Conservation (phyloP, 2,113 vertebrate genomes). For the Strix aluco region DNA sequence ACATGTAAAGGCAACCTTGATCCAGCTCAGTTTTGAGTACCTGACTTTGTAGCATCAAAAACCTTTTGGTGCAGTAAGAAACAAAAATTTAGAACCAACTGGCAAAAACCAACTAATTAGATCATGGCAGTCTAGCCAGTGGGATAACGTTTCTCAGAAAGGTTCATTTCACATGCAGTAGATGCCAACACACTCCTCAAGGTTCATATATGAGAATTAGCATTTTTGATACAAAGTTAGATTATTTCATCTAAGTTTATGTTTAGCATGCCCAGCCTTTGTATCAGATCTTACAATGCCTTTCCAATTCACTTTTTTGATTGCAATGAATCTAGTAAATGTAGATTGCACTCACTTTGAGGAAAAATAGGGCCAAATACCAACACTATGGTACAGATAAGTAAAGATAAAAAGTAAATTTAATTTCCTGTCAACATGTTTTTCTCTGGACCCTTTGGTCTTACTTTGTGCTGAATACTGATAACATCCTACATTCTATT, state of each 20-base stretch:
- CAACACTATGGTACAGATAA: neutral
- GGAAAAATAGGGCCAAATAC: slow-evolving; percentile 1
- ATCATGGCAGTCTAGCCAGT: neutral
- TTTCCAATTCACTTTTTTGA: neutral
- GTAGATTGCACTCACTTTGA: neutral
- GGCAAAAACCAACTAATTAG: neutral
- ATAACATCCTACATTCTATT: slow-evolving; percentile 12
- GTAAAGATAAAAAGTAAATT: slow-evolving; percentile 18
- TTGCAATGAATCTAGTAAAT: neutral
- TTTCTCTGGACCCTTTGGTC: neutral
- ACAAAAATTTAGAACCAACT: neutral
- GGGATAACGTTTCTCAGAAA: neutral
- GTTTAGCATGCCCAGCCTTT: neutral
- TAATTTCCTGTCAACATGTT: neutral
- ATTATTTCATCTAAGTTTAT: neutral
- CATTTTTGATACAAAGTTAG: neutral
- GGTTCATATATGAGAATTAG: neutral
- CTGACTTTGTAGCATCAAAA: neutral
- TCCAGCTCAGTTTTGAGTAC: neutral
- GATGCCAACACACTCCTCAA: neutral
- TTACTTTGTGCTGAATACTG: slow-evolving; percentile 23
- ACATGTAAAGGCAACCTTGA: neutral
- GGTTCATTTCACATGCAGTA: neutral
- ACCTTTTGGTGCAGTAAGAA: neutral
- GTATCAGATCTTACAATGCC: neutral